Base-by-base conservation (phyloP, 1,140 invertebrate genomes). In the Drosophila micromelanica region DNA sequence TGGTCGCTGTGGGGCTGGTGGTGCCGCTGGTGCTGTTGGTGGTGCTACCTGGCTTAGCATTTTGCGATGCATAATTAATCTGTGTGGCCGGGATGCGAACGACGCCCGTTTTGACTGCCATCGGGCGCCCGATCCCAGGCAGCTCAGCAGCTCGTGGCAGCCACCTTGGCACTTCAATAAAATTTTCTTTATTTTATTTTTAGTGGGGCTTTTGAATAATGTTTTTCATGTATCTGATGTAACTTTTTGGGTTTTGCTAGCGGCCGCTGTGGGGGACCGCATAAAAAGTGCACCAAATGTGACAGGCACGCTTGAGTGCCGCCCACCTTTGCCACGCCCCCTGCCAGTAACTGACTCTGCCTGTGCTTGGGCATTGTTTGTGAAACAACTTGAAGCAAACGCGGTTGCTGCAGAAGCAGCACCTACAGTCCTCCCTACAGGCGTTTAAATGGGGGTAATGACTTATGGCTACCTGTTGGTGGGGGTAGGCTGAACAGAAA, bases 141-240 rank as follows among this genome's bases (percentile, higher is more conserved):
- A 37, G 27, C 59, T 27, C 42, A n/a, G 1, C 20, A 42, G 20
- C 48, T 13, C 60, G 40, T 43, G 15, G 49, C 67, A 46, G 54
- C 57, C 61, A 63, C 62, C 48, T 63, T 60, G 72, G 71, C 82
- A 87, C 82, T 87, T 87, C 85, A 89, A 84, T 89, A 87, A 84
- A 87, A 84, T 77, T 70, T 87, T 86, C 75, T 89, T 87, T 89
- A 84, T 87, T 89, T 87, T 89, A 76, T 87, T 87, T 86, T 89
- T 89, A 87, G 82, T 87, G 78, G 43, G 68, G 78, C 82, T 81
- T 86, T 82, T 78, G 75, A 76, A 78, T 74, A 87, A 78, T 71
- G 73, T 87, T 78, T 6, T 87, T 82, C 82, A 82, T 86, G 84
- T 86, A 86, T 86, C 82, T 86, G 81, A 86, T 86, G 82, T 69